These are phyloP conservation scores for Oikopleura vanhoeffeni DNA, from an alignment of 23 tunicate species.

Conservation along the genomic window DNA sequence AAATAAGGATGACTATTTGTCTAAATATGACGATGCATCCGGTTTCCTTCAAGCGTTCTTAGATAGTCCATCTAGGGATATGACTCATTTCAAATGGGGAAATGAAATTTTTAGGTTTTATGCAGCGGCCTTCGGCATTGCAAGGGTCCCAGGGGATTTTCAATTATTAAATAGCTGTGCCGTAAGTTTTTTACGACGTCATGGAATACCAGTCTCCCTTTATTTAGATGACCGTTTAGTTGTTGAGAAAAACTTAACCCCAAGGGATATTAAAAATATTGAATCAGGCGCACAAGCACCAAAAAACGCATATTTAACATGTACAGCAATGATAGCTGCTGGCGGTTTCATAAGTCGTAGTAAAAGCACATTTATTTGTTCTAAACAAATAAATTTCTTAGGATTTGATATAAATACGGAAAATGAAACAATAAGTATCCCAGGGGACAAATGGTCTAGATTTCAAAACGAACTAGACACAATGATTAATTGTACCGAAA, in stretches of 20 bases:
- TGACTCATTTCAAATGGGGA: no score
- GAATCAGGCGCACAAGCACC: no score
- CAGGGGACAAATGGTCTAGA: not conserved
- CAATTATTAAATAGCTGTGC: no score
- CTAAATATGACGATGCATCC: not conserved
- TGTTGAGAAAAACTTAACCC: not conserved
- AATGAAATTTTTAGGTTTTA: not conserved
- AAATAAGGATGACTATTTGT: no score
- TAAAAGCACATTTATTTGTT: not conserved
- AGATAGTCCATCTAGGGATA: not conserved
- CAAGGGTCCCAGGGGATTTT: no score
- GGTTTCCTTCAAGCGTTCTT: not conserved
- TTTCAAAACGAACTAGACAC: not conserved
- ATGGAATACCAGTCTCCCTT: not conserved
- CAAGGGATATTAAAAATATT: not conserved
- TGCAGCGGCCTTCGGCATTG: not conserved
- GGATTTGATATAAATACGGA: not conserved
- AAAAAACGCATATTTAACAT: no score
- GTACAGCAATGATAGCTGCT: not conserved
- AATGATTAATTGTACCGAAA: not conserved
- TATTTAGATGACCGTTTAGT: not conserved
- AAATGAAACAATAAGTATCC: not conserved
- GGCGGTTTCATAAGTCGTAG: not conserved
- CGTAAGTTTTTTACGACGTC: not conserved
- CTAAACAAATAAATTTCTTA: not conserved